Percentiles rank a stretch among this genome's conserved stretches.
phyloP scores from a whole-genome alignment of 2,797 vertebrate species.

The Leucoraja ocellata region DNA sequence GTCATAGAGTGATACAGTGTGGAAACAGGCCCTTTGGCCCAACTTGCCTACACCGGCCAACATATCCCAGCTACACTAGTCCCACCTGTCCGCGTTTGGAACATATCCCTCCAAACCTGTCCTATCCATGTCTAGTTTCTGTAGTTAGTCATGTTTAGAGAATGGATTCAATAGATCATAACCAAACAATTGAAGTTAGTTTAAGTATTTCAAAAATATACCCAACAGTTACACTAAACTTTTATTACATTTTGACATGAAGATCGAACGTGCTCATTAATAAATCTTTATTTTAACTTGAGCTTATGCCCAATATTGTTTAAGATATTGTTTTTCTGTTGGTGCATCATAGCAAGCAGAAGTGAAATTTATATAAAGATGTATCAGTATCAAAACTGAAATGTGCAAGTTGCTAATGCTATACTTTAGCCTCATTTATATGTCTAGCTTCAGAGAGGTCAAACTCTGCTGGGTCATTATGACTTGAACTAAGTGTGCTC shows the following conservation, averaged over 20 bases:
- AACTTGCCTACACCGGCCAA: too few relatives aligned
- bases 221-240: not conserved
- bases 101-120: too few relatives aligned
- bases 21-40: too few relatives aligned
- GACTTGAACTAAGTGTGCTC: not conserved
- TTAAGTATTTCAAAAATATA: not conserved
- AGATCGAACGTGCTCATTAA: not conserved
- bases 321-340: not conserved
- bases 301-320: not conserved
- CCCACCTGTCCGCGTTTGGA: too few relatives aligned
- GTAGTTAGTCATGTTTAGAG: too few relatives aligned
- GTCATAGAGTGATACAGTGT: too few relatives aligned
- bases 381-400: slow-evolving; percentile 7
- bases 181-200: not conserved
- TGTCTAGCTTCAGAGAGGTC: not conserved
- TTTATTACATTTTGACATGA: not conserved
- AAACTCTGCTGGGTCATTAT: slow-evolving; percentile 25
- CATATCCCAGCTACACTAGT: too few relatives aligned
- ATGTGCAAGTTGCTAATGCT: not conserved
- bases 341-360: not conserved
- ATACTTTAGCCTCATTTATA: not conserved
- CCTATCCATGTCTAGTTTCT: too few relatives aligned
- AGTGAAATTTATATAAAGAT: not conserved
- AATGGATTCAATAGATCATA: not conserved
- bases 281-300: not conserved